Evolutionary conservation across 2,113 vertebrate genomes (phyloP).

Genomic region (Cnemophilus loriae): DNA sequence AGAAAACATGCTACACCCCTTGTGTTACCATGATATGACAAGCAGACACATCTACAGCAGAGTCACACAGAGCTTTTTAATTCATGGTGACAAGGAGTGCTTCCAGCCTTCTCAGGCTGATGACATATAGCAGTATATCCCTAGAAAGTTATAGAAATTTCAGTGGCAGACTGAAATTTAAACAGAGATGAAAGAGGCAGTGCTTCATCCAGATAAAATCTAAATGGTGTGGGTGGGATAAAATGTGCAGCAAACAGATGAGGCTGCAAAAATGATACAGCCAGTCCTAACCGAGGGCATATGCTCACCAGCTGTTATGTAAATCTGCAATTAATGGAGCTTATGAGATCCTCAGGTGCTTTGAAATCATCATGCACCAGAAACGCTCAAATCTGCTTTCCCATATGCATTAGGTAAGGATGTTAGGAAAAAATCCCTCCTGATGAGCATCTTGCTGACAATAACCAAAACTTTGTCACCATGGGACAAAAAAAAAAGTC

Average conservation of each 20-base stretch:
- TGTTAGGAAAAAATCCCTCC: background rate
- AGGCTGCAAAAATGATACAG: conserved; percentile 31
- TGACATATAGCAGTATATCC: background rate
- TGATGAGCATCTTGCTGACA: background rate
- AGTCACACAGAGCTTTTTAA: background rate
- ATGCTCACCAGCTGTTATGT: conserved; percentile 44
- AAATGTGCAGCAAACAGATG: conserved; percentile 30
- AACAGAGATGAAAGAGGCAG: background rate
- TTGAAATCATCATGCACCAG: background rate
- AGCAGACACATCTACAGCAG: background rate
- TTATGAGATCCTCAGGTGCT: conserved; percentile 46
- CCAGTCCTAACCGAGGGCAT: conserved; percentile 26
- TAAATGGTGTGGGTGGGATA: conserved; percentile 1
- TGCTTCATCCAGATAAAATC: background rate
- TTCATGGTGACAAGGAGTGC: background rate
- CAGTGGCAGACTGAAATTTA: background rate
- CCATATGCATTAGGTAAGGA: background rate
- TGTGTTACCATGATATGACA: background rate
- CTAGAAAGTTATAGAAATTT: background rate
- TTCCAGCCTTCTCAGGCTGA: background rate
- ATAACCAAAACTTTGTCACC: background rate
- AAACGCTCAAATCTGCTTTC: conserved; percentile 4
- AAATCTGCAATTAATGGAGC: conserved; percentile 52
- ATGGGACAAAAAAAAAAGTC: background rate
- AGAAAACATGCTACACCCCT: background rate